Percentiles rank a stretch among this genome's conserved stretches.
Evolutionary conservation across 2,113 vertebrate genomes (phyloP).

Genomic region (Sula dactylatra): DNA sequence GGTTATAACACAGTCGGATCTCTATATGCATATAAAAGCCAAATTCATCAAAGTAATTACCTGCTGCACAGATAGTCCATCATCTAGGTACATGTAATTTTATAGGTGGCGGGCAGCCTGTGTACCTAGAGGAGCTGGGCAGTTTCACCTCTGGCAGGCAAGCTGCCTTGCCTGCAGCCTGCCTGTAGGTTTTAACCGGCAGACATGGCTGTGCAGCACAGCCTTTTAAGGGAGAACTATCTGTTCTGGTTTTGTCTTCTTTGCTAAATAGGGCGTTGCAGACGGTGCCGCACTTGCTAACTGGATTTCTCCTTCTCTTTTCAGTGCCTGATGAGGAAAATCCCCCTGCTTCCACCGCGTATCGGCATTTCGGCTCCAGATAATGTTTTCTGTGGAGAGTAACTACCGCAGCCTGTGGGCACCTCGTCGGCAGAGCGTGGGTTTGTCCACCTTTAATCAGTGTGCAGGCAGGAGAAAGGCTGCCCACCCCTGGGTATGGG

Average conservation of each 20-base stretch:
- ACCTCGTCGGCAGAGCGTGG: not conserved
- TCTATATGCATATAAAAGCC: not conserved
- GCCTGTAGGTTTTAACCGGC: not conserved
- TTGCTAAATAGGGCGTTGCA: not conserved
- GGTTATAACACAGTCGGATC: not conserved
- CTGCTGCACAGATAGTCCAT: not conserved
- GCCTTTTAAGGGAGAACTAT: constrained; percentile 55
- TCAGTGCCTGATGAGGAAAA: not conserved
- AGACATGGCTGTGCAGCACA: not conserved
- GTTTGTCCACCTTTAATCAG: constrained; percentile 34
- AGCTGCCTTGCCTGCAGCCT: not conserved
- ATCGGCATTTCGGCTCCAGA: not conserved
- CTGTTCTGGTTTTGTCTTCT: not conserved
- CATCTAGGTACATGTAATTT: not conserved
- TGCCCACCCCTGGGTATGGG: not conserved
- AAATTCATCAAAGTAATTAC: not conserved
- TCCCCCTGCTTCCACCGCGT: not conserved
- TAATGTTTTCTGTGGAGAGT: not conserved
- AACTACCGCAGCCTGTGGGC: not conserved
- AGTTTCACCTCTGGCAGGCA: no score
- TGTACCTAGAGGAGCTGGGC: rapidly evolving
- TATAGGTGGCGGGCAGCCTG: not conserved
- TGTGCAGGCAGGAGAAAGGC: not conserved
- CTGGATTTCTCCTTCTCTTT: not conserved
- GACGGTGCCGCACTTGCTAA: rapidly evolving